Conservation (phyloP, 2,113 vertebrate genomes). For the Cottus gobio region DNA sequence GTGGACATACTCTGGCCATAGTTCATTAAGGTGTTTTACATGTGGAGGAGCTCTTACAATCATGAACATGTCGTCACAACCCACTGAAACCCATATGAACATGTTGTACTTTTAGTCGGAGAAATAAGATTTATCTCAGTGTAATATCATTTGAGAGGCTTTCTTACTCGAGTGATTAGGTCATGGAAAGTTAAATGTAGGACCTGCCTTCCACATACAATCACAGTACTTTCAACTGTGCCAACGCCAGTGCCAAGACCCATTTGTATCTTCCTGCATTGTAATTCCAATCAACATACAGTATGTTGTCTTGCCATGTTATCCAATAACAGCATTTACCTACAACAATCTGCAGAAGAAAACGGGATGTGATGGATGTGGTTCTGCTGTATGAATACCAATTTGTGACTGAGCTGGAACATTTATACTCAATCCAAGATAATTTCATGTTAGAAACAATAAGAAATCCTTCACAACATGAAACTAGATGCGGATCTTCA, state of each 20-base stretch:
- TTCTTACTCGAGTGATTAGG: slow-evolving; percentile 78
- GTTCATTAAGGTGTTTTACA: slow-evolving; percentile 9
- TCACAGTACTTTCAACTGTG: background rate
- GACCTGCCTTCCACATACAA: background rate
- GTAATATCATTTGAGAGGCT: slow-evolving; percentile 33
- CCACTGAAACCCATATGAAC: background rate
- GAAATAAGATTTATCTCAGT: background rate
- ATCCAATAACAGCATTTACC: background rate
- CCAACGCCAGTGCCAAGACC: background rate
- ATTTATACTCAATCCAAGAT: background rate
- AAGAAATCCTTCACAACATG: background rate
- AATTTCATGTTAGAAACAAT: background rate
- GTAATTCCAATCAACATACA: background rate
- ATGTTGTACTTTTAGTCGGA: slow-evolving; percentile 3
- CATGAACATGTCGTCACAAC: background rate
- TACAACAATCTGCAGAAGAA: background rate
- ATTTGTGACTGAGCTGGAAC: background rate
- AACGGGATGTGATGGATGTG: background rate
- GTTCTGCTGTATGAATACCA: background rate
- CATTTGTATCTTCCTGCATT: background rate
- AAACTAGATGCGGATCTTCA: no score
- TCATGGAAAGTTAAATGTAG: slow-evolving; percentile 55
- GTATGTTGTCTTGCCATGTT: background rate
- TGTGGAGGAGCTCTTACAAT: background rate
- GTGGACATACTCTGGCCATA: background rate